A percentile compares a stretch with the other conserved stretches of the same genome.
Evolutionary conservation across 2,888 invertebrate species (phyloP).

Genomic region (Ectropis crepuscularia): DNA sequence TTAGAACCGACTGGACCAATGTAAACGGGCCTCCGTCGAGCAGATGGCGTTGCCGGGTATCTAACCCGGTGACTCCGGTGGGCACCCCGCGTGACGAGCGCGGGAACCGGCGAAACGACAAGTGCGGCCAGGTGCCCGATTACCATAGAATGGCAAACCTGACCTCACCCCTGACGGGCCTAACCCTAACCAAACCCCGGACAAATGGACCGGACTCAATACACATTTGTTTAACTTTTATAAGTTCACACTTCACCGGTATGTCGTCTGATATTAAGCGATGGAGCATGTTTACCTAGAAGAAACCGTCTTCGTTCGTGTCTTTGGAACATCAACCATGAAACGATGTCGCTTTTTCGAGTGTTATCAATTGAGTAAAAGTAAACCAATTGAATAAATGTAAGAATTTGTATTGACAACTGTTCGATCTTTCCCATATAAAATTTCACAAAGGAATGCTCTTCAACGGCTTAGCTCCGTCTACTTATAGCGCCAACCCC

Average conservation of each 20-base stretch:
- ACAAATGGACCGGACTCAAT: too few species aligned
- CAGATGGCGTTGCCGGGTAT: slow-evolving; percentile 38
- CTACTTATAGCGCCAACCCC: too few species aligned
- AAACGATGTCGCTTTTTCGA: too few species aligned
- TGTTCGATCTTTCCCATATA: too few species aligned
- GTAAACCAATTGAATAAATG: too few species aligned
- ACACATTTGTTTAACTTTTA: too few species aligned
- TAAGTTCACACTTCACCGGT: neutral
- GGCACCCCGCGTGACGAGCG: slow-evolving; percentile 62
- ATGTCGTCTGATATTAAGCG: neutral
- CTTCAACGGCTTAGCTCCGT: too few species aligned
- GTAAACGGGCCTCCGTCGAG: slow-evolving; percentile 9
- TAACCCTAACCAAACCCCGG: slow-evolving; percentile 22
- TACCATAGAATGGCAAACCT: slow-evolving; percentile 44
- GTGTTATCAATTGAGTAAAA: too few species aligned
- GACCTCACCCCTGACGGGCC: slow-evolving; percentile 13
- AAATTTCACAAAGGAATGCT: too few species aligned
- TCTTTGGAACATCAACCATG: too few species aligned
- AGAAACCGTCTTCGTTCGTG: too few species aligned
- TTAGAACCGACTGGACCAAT: slow-evolving; percentile 13
- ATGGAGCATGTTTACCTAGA: neutral
- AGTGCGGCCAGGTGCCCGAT: slow-evolving; percentile 52
- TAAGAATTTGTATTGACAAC: too few species aligned
- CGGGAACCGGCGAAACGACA: slow-evolving; percentile 48
- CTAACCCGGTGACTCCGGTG: slow-evolving; percentile 44